These are phyloP conservation scores for Drosophila auraria DNA, from an alignment of 1,140 invertebrate species.

Conservation along the genomic window DNA sequence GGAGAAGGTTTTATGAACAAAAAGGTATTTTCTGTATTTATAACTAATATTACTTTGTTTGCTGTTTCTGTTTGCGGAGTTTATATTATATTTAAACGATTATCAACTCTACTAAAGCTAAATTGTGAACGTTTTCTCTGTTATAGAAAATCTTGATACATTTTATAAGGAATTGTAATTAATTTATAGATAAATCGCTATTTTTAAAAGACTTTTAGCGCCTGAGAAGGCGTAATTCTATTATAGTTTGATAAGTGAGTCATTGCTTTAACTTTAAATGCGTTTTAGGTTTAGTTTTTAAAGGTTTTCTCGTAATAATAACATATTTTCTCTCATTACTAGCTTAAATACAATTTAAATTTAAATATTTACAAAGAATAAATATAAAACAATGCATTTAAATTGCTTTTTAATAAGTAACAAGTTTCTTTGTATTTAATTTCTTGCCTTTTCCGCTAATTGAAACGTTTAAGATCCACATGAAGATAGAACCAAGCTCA, in stretches of 20 bases:
- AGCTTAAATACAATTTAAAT: not conserved
- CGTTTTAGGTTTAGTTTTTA: too few relatives aligned
- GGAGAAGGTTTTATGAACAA: too few relatives aligned
- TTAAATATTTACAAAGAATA: not conserved
- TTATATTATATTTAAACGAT: not conserved
- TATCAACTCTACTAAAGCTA: not conserved
- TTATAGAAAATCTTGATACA: not conserved
- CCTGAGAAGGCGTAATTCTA: not conserved
- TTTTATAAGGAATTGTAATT: too few relatives aligned
- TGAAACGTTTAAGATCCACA: not conserved
- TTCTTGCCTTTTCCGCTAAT: not conserved
- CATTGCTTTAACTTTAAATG: too few relatives aligned
- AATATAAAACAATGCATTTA: not conserved
- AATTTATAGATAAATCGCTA: not conserved
- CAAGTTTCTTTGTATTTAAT: not conserved
- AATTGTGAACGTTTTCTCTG: not conserved
- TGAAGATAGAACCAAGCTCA: too few relatives aligned
- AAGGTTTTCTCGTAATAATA: too few relatives aligned
- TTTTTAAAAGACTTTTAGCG: not conserved
- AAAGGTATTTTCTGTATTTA: not conserved
- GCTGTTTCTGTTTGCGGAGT: too few relatives aligned
- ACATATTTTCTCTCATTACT: too few relatives aligned
- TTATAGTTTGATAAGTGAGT: not conserved
- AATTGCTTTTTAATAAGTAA: not conserved
- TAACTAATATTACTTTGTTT: not conserved